These are phyloP conservation scores for Nebria ingens DNA, from an alignment of 1,140 invertebrate genomes.

Conservation along the genomic window DNA sequence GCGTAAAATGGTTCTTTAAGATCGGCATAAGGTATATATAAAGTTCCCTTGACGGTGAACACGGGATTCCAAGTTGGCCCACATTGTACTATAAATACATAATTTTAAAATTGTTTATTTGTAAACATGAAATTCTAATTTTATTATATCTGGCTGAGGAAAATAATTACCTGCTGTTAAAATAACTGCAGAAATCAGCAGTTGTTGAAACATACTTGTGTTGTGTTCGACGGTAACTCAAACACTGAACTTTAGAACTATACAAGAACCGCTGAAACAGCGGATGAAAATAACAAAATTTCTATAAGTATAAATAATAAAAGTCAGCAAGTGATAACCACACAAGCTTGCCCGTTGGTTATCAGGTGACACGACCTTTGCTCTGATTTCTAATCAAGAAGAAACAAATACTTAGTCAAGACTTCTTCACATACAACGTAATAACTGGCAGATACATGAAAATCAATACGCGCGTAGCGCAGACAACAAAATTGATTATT, in stretches of 20 bases:
- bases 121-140: not conserved
- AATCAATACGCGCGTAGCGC: not conserved
- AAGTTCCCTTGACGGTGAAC: conserved; percentile 62
- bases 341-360: not conserved
- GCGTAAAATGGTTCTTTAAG: conserved; percentile 80
- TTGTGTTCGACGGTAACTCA: not conserved
- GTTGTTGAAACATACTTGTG: not conserved
- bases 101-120: not conserved
- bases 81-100: not conserved
- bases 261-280: not conserved
- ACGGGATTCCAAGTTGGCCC: conserved; percentile 54
- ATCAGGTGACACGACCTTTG: not conserved
- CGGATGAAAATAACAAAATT: not conserved
- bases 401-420: not conserved
- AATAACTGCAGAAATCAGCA: not conserved
- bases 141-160: too few relatives aligned
- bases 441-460: not conserved
- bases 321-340: not conserved
- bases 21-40: conserved; percentile 88
- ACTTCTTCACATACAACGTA: not conserved
- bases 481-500: too few relatives aligned
- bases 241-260: not conserved
- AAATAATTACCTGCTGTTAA: not conserved
- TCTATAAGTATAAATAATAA: not conserved
- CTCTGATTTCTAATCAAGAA: not conserved